phyloP scores from a whole-genome alignment of 2,113 vertebrate genomes.

The Chaenogobius annularis region DNA sequence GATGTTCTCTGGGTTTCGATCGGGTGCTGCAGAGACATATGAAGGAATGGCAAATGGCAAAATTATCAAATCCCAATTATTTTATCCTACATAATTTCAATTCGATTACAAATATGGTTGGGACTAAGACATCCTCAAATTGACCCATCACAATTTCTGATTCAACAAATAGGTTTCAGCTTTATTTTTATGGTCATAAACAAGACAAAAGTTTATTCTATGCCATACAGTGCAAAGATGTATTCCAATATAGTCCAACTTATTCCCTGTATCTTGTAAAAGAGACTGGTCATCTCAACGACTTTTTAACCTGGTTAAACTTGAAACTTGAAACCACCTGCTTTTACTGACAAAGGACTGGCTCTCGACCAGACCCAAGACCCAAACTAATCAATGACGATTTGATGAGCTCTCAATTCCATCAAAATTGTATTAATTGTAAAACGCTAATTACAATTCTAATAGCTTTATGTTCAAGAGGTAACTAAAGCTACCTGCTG shows the following conservation, averaged over 20 bases:
- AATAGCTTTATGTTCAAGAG: neutral
- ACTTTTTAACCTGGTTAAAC: too few species aligned
- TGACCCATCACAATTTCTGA: too few species aligned
- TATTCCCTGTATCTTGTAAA: too few species aligned
- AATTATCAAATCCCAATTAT: neutral
- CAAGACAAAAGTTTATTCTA: too few species aligned
- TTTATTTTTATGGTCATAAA: too few species aligned
- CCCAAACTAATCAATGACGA: neutral
- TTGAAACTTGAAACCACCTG: too few species aligned
- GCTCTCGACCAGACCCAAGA: neutral
- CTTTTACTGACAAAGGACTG: too few species aligned
- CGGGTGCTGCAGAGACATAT: constrained; percentile 83
- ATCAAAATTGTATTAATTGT: neutral
- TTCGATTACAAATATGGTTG: neutral
- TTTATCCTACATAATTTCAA: neutral
- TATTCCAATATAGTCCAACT: too few species aligned
- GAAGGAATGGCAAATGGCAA: neutral
- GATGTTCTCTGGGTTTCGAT: constrained; percentile 91
- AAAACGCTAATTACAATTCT: neutral
- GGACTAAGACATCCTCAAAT: too few species aligned
- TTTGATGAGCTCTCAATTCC: neutral
- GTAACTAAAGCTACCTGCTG: neutral
- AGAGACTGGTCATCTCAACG: too few species aligned
- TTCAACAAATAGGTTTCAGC: too few species aligned
- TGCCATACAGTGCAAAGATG: too few species aligned